Percentiles rank a stretch among this genome's conserved stretches.
phyloP scores from a whole-genome alignment of 1,140 invertebrate genomes.

The Druon quercuslanigerum region DNA sequence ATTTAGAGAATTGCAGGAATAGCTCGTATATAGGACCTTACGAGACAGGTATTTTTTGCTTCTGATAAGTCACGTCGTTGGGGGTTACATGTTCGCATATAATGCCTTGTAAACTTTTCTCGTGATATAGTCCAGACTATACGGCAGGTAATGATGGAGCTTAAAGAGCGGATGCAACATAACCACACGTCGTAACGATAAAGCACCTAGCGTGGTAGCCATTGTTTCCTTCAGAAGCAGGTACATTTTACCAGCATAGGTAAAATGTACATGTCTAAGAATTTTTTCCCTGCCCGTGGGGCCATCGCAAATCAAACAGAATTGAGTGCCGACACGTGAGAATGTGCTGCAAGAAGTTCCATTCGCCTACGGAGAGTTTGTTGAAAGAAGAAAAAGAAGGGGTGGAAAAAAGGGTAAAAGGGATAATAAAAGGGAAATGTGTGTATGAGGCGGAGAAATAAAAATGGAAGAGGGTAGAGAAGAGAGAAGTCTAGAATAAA shows the following conservation, averaged over 20 bases:
- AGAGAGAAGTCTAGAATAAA: slow-evolving; percentile 47
- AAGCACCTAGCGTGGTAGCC: slow-evolving; percentile 20
- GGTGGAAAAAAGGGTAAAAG: slow-evolving; percentile 36
- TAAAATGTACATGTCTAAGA: slow-evolving; percentile 37
- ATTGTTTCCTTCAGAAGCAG: slow-evolving; percentile 13
- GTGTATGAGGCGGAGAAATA: neutral
- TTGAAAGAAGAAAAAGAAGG: slow-evolving; percentile 34
- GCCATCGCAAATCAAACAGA: slow-evolving; percentile 54
- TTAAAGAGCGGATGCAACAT: slow-evolving; percentile 29
- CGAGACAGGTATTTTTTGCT: slow-evolving; percentile 8
- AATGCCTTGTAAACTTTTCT: slow-evolving; percentile 26
- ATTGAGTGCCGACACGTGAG: slow-evolving; percentile 55
- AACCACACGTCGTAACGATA: slow-evolving; percentile 38
- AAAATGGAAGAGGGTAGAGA: slow-evolving; percentile 6
- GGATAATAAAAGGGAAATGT: slow-evolving; percentile 28
- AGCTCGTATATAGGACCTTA: neutral
- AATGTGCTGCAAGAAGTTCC: slow-evolving; percentile 41
- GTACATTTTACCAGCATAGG: slow-evolving; percentile 19
- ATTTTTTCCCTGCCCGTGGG: slow-evolving; percentile 10
- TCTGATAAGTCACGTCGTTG: slow-evolving; percentile 21
- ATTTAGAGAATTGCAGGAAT: neutral
- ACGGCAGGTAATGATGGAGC: slow-evolving; percentile 20
- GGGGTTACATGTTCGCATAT: neutral
- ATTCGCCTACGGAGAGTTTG: slow-evolving; percentile 35
- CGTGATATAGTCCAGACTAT: slow-evolving; percentile 5